Base-by-base conservation (phyloP, 2,888 invertebrate genomes). In the Chelonus formosanus region DNA sequence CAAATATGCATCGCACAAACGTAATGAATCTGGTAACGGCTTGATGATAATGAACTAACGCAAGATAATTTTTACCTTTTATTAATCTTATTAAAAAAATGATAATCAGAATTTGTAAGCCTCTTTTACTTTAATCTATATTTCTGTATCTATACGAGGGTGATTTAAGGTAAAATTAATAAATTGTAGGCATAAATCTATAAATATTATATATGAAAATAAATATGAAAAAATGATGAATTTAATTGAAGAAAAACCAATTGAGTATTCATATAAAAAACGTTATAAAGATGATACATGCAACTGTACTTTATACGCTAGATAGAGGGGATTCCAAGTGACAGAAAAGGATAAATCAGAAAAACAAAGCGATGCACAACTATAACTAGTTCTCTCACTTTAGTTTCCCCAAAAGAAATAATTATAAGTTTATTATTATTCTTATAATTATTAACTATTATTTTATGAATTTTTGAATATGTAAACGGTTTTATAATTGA, bases 61-160 rank as follows among this genome's bases (percentile, higher is more conserved):
- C 3, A 59, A 44, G 43, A 36, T 35, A 48, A 60, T 20, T 60
- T 40, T 36, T 10, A 35, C 20, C 2, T 20, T 20, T 20, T 20
- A 20, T 20, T 20, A 20, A 20, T 20, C 20, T 20, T 20, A 20
- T 20, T 20, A 20, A 20, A 20, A 20, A 20, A 20, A 20, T 20
- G 2, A 20, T 20, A 20, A 20, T 20, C 1, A 20, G 20, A 20
- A 20, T 20, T 20, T 20, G 20, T 20, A 20, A 20, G 20, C 20
- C 20, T 20, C 20, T 20, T 20, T 20, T 20, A 20, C 8, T 48
- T 31, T 48, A n/a, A 10, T 69, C 71, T 71, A 75, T 75, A 71
- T 75, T 76, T 75, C 76, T 66, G 70, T 71, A 72, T 76, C 75
- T 20, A 20, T 76, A 71, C 75, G 70, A 58, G 71, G 72, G 35